These are phyloP conservation scores for Ceratosolen solmsi DNA, from an alignment of 1,140 invertebrate species.

Conservation along the genomic window DNA sequence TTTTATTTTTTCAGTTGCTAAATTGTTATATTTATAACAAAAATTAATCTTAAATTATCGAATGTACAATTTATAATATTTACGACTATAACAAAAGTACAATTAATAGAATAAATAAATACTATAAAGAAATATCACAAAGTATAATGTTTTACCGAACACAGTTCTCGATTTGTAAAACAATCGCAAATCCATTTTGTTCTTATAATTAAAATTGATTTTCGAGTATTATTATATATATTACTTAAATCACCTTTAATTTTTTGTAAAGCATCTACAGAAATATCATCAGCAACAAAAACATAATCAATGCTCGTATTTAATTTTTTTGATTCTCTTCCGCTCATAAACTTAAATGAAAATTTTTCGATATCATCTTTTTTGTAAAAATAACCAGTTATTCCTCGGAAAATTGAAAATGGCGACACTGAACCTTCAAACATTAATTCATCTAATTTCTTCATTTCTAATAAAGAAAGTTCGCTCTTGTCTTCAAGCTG, in stretches of 20 bases:
- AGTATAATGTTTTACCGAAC: constrained; percentile 54
- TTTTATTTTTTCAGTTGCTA: too few relatives aligned
- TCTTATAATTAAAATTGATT: constrained; percentile 53
- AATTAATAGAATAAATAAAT: background rate
- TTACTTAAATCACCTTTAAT: background rate
- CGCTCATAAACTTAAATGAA: constrained; percentile 69
- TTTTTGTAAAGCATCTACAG: background rate
- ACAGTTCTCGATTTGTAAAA: constrained; percentile 54
- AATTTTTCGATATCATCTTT: constrained; percentile 57
- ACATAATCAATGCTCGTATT: constrained; percentile 62
- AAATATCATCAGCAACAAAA: constrained; percentile 60
- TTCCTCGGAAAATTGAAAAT: constrained; percentile 64
- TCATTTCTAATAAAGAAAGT: constrained; percentile 49
- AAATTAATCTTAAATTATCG: too few relatives aligned
- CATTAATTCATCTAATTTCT: constrained; percentile 62
- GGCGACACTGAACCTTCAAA: constrained; percentile 63
- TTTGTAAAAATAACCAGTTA: constrained; percentile 64
- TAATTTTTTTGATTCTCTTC: constrained; percentile 60
- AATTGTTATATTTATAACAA: too few relatives aligned
- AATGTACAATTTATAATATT: background rate
- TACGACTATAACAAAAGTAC: background rate
- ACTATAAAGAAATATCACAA: constrained; percentile 22
- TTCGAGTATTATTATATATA: background rate
- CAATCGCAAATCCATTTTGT: constrained; percentile 66
- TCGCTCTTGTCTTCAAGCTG: constrained; percentile 56